Percentiles rank a stretch among this genome's conserved stretches.
Evolutionary conservation across 2,888 invertebrate species (phyloP).

Genomic region (Lithophane ornitopus): DNA sequence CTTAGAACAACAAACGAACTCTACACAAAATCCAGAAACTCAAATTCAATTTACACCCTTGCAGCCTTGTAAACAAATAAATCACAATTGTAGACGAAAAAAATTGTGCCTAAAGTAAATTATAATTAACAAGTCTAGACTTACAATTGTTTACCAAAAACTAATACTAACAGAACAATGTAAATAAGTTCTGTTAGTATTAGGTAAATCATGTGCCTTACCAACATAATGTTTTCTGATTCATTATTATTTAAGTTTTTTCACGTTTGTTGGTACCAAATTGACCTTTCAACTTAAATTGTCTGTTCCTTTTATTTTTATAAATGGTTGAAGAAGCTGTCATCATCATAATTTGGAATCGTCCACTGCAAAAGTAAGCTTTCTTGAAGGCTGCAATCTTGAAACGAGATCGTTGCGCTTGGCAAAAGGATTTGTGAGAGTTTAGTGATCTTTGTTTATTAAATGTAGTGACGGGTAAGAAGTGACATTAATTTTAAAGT

Average conservation of each 20-base stretch:
- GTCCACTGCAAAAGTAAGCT: neutral
- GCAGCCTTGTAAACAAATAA: constrained; percentile 33
- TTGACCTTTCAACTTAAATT: neutral
- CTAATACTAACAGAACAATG: constrained; percentile 15
- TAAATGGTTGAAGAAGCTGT: neutral
- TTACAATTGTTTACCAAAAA: constrained; percentile 32
- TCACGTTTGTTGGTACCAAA: neutral
- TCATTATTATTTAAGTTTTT: neutral
- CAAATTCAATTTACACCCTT: constrained; percentile 36
- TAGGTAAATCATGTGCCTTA: constrained; percentile 36
- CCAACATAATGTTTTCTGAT: constrained; percentile 11
- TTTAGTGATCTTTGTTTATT: neutral
- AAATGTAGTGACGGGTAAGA: neutral
- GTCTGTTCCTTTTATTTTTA: neutral
- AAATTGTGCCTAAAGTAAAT: neutral
- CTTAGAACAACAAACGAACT: neutral
- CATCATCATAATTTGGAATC: neutral
- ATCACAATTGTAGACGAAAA: constrained; percentile 31
- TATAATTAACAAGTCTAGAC: constrained; percentile 57
- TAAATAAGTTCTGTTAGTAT: constrained; percentile 23
- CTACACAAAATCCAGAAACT: neutral
- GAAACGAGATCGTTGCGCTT: neutral
- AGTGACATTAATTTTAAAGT: neutral
- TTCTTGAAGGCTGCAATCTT: neutral
- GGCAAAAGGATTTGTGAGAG: neutral